Conservation (phyloP, 2,797 vertebrate species). For the Eleutherodactylus coqui region DNA sequence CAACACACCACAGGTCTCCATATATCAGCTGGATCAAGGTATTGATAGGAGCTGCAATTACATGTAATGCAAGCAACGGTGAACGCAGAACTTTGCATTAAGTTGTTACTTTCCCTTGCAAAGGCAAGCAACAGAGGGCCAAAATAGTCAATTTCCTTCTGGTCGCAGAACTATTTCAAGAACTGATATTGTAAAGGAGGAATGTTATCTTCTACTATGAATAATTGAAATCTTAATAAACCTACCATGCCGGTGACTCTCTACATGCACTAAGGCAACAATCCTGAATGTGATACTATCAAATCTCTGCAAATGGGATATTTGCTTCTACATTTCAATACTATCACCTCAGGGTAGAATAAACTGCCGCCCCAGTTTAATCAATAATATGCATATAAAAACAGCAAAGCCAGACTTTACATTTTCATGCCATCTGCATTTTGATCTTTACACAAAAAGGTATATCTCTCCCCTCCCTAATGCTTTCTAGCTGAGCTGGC, state of each 20-base stretch:
- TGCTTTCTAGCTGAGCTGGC: slow-evolving; percentile 76
- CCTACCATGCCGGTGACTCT: slow-evolving; percentile 35
- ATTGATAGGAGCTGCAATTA: slow-evolving; percentile 36
- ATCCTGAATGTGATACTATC: slow-evolving; percentile 28
- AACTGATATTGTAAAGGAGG: slow-evolving; percentile 27
- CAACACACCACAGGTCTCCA: not conserved
- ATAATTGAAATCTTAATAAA: slow-evolving; percentile 57
- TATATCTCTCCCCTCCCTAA: slow-evolving; percentile 65
- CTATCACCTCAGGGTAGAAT: not conserved
- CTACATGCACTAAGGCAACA: slow-evolving; percentile 43
- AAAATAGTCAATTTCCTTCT: slow-evolving; percentile 24
- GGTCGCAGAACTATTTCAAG: not conserved
- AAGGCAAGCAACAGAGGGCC: slow-evolving; percentile 13
- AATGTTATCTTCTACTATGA: slow-evolving; percentile 46
- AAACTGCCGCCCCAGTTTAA: slow-evolving; percentile 54
- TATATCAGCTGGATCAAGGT: slow-evolving; percentile 39
- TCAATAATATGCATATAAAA: slow-evolving; percentile 76
- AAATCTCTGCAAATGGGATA: slow-evolving; percentile 13
- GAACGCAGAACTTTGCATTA: slow-evolving; percentile 11
- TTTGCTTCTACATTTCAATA: slow-evolving; percentile 18
- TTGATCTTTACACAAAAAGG: slow-evolving; percentile 60
- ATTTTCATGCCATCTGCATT: slow-evolving; percentile 70
- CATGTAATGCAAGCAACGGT: slow-evolving; percentile 10
- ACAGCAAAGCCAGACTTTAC: slow-evolving; percentile 59
- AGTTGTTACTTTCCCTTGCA: slow-evolving; percentile 16